A percentile compares a stretch with the other conserved stretches of the same genome.
These are phyloP conservation scores for Anisognathus igniventris DNA, from an alignment of 2,797 vertebrate species.

Conservation along the genomic window DNA sequence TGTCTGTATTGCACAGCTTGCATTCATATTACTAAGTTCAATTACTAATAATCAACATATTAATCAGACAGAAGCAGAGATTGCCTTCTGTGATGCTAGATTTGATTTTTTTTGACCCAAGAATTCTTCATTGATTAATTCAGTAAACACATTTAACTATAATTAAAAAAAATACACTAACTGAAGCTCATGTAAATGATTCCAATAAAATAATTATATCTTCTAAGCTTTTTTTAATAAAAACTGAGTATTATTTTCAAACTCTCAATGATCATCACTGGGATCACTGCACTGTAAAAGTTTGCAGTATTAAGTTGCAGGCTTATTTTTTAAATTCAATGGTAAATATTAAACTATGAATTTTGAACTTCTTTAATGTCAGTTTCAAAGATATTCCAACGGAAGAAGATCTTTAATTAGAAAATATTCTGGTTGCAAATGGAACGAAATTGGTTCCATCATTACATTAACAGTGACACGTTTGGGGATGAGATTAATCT, in stretches of 20 bases:
- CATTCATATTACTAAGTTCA: background rate
- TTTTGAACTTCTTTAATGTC: background rate
- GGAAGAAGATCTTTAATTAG: background rate
- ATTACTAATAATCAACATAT: background rate
- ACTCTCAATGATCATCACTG: background rate
- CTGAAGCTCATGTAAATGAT: background rate
- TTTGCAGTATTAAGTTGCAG: background rate
- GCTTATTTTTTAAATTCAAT: constrained; percentile 6
- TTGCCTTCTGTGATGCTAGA: background rate
- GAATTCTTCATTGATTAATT: background rate
- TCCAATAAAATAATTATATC: background rate
- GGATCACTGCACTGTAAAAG: background rate
- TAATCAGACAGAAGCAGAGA: background rate
- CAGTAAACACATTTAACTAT: background rate
- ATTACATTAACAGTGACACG: background rate
- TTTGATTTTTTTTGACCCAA: background rate
- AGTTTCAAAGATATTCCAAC: background rate
- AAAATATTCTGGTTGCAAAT: background rate
- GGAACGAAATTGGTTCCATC: background rate
- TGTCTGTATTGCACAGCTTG: background rate
- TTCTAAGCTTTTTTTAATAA: background rate
- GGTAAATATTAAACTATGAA: background rate
- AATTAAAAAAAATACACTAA: background rate
- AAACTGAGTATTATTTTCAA: background rate
- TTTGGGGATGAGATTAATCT: background rate